Evolutionary conservation across 2,888 invertebrate species (phyloP), one percentile per base, ranked within the genome.

Genomic region (Machimus rusticus): DNA sequence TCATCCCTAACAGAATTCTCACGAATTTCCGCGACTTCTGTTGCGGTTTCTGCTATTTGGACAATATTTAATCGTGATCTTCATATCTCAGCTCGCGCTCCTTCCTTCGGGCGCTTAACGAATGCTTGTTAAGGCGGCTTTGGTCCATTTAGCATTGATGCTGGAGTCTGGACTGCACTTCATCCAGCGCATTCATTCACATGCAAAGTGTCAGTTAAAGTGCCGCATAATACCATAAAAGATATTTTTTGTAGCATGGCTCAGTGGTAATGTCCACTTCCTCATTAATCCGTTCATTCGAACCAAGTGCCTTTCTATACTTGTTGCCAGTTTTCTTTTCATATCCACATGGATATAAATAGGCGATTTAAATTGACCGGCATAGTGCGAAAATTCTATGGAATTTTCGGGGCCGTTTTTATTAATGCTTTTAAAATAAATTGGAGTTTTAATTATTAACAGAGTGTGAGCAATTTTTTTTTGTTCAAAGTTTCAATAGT

Each of bases 181-280:
- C 76, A 51, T 55, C 76, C 86, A 51, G n/a, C 31, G 78, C 76
- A 76, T 55, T 77, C 86, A 76, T 77, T 78, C 86, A 55, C 51
- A 86, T 86, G 86, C 34, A 78, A 86, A 77, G 86, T 86, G 76
- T 77, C 57, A 57, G 86, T 82, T 85, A 82, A 87, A 88, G 82
- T 74, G 79, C 37, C 77, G 88, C 86, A 87, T 86, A 88, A 88
- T 85, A 84, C 77, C 87, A 87, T 79, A 74, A 74, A 87, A 88
- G 76, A 78, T 57, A 79, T 87, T 87, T 87, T 87, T 87, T 79
- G 82, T 81, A 66, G 85, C 85, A 46, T 46, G 74, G 74, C 85
- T 66, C 85, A 85, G 74, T 74, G 74, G 85, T 85, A 87, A 87
- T 85, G 85, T 89, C 89, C 87, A 89, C 86, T 89, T 89, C 89